Percentiles rank a stretch among this genome's conserved stretches.
Evolutionary conservation across 2,888 invertebrate species (phyloP).

Genomic region (Lithophane leautieri): DNA sequence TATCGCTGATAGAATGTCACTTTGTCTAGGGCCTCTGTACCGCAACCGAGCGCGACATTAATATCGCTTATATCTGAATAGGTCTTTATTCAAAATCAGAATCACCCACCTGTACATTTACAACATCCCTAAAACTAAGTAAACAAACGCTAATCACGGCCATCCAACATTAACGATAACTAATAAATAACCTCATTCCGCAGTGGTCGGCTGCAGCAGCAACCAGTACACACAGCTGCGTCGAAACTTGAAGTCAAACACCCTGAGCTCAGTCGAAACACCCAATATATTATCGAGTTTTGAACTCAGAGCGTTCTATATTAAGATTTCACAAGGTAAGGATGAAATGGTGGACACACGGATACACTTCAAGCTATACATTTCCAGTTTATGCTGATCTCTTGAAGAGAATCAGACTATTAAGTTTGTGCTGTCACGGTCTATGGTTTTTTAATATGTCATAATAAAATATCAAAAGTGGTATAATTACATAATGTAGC

Average conservation of each 20-base stretch:
- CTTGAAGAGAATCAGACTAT: too few species aligned
- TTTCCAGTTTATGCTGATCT: too few species aligned
- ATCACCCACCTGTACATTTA: not conserved
- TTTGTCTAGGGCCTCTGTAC: too few species aligned
- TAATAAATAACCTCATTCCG: slow-evolving; percentile 43
- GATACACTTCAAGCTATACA: too few species aligned
- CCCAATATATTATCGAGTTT: slow-evolving; percentile 90
- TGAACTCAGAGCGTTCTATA: slow-evolving; percentile 92
- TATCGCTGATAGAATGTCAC: too few species aligned
- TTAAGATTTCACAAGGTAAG: slow-evolving; percentile 90
- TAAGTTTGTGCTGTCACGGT: too few species aligned
- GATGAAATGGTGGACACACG: slow-evolving; percentile 17
- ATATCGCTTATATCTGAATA: too few species aligned
- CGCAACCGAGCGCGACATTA: too few species aligned
- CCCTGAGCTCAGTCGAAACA: slow-evolving; percentile 90
- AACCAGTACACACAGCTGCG: slow-evolving; percentile 93
- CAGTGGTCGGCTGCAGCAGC: slow-evolving; percentile 93
- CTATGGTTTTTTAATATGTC: too few species aligned
- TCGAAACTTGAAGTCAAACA: slow-evolving; percentile 89
- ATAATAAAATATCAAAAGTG: too few species aligned
- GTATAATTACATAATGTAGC: too few species aligned
- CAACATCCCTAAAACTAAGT: slow-evolving; percentile 6
- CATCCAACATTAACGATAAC: slow-evolving; percentile 40
- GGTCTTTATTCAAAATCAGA: slow-evolving; percentile 4
- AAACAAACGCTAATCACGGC: slow-evolving; percentile 46